phyloP scores from a whole-genome alignment of 2,797 vertebrate species.

The Spinus pinus region DNA sequence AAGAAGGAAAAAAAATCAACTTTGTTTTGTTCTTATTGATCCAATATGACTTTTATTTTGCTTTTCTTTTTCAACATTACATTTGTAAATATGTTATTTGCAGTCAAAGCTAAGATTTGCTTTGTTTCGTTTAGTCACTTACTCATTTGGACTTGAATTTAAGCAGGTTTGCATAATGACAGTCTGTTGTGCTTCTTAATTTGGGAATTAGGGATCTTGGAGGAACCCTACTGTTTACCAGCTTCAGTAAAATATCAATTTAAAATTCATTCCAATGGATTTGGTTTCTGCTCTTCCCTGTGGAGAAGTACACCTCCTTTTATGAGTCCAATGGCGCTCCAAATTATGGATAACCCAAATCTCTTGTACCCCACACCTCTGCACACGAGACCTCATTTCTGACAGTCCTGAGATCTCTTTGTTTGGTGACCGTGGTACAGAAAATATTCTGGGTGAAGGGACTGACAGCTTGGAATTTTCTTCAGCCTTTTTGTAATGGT shows the following conservation, averaged over 20 bases:
- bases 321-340: background rate
- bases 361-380: background rate
- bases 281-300: background rate
- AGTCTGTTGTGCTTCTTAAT: constrained; percentile 1
- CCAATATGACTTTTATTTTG: background rate
- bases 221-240: constrained; percentile 29
- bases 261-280: background rate
- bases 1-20: background rate
- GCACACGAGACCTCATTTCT: background rate
- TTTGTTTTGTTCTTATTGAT: background rate
- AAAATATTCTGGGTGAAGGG: background rate
- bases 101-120: background rate
- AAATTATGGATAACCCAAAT: background rate
- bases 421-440: background rate
- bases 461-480: background rate
- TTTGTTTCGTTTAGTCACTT: background rate
- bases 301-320: background rate
- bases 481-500: background rate
- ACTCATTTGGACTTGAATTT: background rate
- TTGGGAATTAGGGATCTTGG: constrained; percentile 33
- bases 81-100: background rate
- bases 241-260: background rate
- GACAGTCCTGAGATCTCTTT: background rate
- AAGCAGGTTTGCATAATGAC: constrained; percentile 8
- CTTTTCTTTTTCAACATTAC: background rate